Base-by-base conservation (phyloP, 2,797 vertebrate genomes). In the Euthynnus affinis region DNA sequence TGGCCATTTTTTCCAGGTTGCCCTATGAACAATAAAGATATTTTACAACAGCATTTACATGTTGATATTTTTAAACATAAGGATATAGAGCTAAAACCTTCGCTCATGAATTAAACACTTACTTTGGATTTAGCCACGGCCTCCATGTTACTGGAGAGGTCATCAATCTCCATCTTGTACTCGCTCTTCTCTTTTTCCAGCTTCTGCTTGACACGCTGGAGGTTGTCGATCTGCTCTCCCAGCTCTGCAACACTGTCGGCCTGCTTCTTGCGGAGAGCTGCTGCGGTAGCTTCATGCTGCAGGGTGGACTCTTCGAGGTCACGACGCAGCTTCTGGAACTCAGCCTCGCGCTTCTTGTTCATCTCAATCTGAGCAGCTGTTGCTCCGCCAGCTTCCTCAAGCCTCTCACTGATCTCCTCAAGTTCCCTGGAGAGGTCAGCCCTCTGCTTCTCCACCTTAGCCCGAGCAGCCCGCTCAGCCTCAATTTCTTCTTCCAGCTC, bases 401-500 rank as follows among this genome's bases (percentile, higher is more conserved):
- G 92, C 14, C 90, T 91, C 86, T 94, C 95, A 0, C 96, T 97
- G 94, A 97, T 96, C 93, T 97, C 96, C 83, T 97, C 96, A 3
- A 97, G 95, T 74, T 97, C 96, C 82, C 95, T 83, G 0, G 95
- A 78, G 1, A 96, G 92, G 61, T 97, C 96, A 2, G 96, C 94
- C 60, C 96, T 92, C 55, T 96, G 96, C 91, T 97, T 97, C 90
- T 96, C 96, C 0, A 94, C 85, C 62, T 96, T 97, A 20, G 94
- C 96, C 4, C 92, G 85, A 78, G 91, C 79, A 0, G 94, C 71
- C 0, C 92, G 93, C 32, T 97, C 96, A 0, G 96, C 95, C 80
- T 97, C 96, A 0, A 95, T 96, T 83, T 98, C 97, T 0, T 97
- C 96, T 73, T 97, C 96, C 58, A 97, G 56, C 64, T 97, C 97